Conservation (phyloP, 2,113 vertebrate species). For the Corythornis madagascariensis region DNA sequence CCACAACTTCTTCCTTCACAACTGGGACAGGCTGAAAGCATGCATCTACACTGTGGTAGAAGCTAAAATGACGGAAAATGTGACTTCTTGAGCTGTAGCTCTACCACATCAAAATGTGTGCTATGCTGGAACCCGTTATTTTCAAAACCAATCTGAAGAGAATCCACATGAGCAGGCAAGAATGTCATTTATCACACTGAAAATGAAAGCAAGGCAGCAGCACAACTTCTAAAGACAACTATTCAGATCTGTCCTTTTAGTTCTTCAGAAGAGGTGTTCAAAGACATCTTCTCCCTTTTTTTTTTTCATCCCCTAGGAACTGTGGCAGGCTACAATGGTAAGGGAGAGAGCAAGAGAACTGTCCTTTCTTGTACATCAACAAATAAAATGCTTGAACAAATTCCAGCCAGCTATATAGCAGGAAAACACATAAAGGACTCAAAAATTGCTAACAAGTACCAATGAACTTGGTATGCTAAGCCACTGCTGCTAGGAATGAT, state of each 20-base stretch:
- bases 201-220: not conserved
- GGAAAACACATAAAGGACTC: not conserved
- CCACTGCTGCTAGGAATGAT: not conserved
- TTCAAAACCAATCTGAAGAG: not conserved
- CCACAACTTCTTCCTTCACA: not conserved
- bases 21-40: not conserved
- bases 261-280: not conserved
- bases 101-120: not conserved
- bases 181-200: not conserved
- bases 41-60: fast-evolving
- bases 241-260: not conserved
- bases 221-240: not conserved
- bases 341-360: not conserved
- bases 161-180: not conserved
- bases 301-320: not conserved
- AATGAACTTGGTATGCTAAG: not conserved
- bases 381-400: not conserved
- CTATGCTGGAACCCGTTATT: fast-evolving
- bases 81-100: not conserved
- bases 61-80: not conserved
- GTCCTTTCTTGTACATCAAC: not conserved
- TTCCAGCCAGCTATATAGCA: not conserved
- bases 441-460: not conserved
- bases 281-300: not conserved
- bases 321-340: not conserved